Evolutionary conservation across 2,113 vertebrate species (phyloP).

Genomic region (Tetrax tetrax): DNA sequence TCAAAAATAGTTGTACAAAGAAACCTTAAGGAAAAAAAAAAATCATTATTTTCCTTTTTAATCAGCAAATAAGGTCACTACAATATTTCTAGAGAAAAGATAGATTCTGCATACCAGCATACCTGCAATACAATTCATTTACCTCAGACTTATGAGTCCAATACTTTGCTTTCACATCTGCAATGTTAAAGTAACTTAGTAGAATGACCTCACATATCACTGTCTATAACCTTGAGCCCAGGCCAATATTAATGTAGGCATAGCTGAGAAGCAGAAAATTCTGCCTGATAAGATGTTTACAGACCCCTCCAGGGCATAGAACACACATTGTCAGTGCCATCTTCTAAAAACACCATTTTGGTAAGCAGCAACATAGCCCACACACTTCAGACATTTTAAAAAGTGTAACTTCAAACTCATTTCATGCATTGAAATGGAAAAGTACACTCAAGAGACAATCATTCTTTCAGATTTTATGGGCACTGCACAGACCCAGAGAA

Average conservation of each 20-base stretch:
- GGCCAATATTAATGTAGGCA: not conserved
- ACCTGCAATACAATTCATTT: accelerated
- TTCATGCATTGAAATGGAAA: not conserved
- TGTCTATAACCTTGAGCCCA: not conserved
- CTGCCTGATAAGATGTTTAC: not conserved
- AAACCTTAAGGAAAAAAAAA: not conserved
- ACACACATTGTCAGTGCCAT: not conserved
- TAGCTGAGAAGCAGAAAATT: not conserved
- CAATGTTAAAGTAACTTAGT: not conserved
- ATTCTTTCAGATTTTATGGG: not conserved
- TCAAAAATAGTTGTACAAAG: not conserved
- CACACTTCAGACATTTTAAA: not conserved
- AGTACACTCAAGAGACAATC: not conserved
- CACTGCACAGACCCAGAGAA: not conserved
- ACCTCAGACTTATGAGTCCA: not conserved
- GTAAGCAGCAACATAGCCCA: not conserved
- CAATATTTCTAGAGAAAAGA: not conserved
- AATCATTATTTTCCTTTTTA: not conserved
- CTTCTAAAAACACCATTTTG: not conserved
- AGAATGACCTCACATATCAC: not conserved
- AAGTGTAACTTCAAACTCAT: not conserved
- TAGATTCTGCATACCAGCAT: not conserved
- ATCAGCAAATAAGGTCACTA: not conserved
- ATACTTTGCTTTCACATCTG: not conserved
- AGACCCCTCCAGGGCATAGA: not conserved